Evolutionary conservation across 2,888 invertebrate genomes (phyloP), one percentile per base, ranked within the genome.

Genomic region (Mythimna albipuncta): DNA sequence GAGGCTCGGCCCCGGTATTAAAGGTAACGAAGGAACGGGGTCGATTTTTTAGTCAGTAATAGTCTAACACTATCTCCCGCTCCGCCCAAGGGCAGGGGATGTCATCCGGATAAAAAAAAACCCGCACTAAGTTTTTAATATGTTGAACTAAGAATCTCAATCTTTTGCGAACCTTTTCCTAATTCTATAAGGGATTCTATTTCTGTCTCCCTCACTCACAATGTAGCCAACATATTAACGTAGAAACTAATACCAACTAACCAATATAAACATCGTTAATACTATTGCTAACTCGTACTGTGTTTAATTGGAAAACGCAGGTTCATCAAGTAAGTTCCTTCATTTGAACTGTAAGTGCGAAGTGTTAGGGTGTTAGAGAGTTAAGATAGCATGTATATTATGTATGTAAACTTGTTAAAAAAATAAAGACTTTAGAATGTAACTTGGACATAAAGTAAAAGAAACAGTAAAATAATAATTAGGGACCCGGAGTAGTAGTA

Each of bases 221-320:
- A 16, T 54, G 16, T 61, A 21, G 11, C 9, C 32, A 55, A 72
- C 52, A 21, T 64, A 52, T 62, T 13, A 50, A 41, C 41, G 35
- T n/a, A 62, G 62, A 64, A 77, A 73, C 79, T 73, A 72, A 59
- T 83, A 85, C 84, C 69, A 65, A 77, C 72, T 74, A 71, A 71
- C 82, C 81, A 80, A 70, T 79, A 83, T 83, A 80, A 82, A 84
- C 81, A 72, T 66, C 77, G 86, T 85, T 87, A 84, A 89, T 88
- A 77, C 79, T 69, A 83, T 80, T 81, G 61, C 77, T 81, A 84
- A 84, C 77, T 86, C 81, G 83, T 73, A 83, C 74, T 72, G 81
- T 84, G 83, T 89, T 89, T 85, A 88, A 89, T 89, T 89, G 83
- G 84, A 88, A 87, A 85, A 82, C 84, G 79, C 72, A 77, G 82